These are phyloP conservation scores for Eupeodes latifasciatus DNA, from an alignment of 2,888 invertebrate genomes.

Conservation along the genomic window DNA sequence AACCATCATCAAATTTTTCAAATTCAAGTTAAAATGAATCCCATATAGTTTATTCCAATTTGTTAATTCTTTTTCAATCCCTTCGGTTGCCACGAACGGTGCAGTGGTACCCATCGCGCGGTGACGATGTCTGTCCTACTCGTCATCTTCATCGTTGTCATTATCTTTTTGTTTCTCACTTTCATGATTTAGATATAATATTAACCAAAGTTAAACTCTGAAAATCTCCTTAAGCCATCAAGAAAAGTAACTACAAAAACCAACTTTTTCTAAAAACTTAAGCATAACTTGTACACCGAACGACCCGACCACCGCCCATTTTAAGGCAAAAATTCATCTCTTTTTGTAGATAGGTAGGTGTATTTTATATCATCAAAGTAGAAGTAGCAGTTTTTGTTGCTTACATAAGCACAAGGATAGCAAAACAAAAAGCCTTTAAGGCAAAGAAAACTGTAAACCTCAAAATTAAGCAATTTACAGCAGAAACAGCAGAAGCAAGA, in stretches of 20 bases:
- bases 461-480: slow-evolving; percentile 71
- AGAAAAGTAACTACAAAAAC: slow-evolving; percentile 34
- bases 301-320: slow-evolving; percentile 35
- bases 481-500: slow-evolving; percentile 19
- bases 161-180: not conserved
- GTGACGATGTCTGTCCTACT: not conserved
- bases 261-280: slow-evolving; percentile 47
- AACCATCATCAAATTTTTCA: slow-evolving; percentile 52
- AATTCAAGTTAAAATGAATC: slow-evolving; percentile 50
- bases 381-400: slow-evolving; percentile 7
- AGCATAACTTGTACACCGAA: slow-evolving; percentile 31
- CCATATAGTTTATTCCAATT: slow-evolving; percentile 51
- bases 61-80: slow-evolving; percentile 38
- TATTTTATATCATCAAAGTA: slow-evolving; percentile 5
- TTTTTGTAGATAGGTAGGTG: too few species aligned
- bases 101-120: too few species aligned
- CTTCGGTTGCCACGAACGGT: not conserved
- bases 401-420: not conserved
- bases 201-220: slow-evolving; percentile 22
- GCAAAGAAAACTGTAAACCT: slow-evolving; percentile 63
- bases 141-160: not conserved
- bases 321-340: slow-evolving; percentile 1
- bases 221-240: slow-evolving; percentile 31
- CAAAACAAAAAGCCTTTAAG: slow-evolving; percentile 43
- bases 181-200: not conserved